Percentiles rank a stretch among this genome's conserved stretches.
These are phyloP conservation scores for Oxyruncus cristatus DNA, from an alignment of 2,113 vertebrate species.

Conservation along the genomic window DNA sequence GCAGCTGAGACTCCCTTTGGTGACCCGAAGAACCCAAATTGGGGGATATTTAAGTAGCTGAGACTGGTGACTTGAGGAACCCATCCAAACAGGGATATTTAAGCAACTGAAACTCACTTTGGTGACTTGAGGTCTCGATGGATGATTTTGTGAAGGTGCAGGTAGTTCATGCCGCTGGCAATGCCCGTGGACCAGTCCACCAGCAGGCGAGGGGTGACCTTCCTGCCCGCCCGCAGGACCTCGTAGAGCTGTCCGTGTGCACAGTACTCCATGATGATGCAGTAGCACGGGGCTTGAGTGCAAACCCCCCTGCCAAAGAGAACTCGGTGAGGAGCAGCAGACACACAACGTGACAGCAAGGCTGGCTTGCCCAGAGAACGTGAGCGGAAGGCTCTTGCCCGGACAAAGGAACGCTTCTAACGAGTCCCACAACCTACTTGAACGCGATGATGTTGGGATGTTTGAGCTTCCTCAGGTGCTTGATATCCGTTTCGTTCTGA, in stretches of 20 bases:
- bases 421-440: conserved; percentile 80
- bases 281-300: conserved; percentile 96
- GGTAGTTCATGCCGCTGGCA: conserved; percentile 98
- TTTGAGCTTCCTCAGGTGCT: conserved; percentile 93
- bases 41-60: neutral
- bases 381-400: fast-evolving
- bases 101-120: conserved; percentile 76
- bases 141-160: conserved; percentile 99
- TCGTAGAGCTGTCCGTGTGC: conserved; percentile 97
- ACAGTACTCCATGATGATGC: conserved; percentile 99
- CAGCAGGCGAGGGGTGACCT: conserved; percentile 88
- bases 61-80: neutral
- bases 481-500: conserved; percentile 98
- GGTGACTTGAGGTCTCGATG: conserved; percentile 99
- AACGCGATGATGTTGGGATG: conserved; percentile 99
- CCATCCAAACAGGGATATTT: neutral
- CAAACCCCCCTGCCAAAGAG: conserved; percentile 87
- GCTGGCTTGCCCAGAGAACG: neutral
- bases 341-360: neutral
- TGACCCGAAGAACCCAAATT: neutral
- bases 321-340: neutral
- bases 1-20: neutral
- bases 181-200: conserved; percentile 98
- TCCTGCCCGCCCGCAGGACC: conserved; percentile 90
- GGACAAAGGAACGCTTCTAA: neutral